A percentile compares a stretch with the other conserved stretches of the same genome.
phyloP scores from a whole-genome alignment of 2,888 invertebrate species.

The Alsophila aescularia region DNA sequence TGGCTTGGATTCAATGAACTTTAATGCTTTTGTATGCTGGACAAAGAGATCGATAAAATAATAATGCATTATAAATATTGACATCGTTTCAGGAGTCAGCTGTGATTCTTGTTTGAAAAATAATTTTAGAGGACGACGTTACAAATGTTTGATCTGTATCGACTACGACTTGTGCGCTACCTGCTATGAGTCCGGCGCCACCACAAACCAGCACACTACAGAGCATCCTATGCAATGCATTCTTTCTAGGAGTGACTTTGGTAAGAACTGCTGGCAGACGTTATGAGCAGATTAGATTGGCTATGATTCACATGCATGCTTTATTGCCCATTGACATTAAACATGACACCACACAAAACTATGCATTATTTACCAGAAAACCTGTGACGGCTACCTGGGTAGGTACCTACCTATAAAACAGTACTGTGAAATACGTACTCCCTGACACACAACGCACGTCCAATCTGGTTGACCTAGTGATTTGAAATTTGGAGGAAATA shows the following conservation, averaged over 20 bases:
- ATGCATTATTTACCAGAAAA: no score
- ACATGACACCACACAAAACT: no score
- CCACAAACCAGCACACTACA: conserved; percentile 95
- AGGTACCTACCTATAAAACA: no score
- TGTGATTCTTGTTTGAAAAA: conserved; percentile 99
- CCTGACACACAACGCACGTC: no score
- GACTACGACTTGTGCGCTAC: conserved; percentile 99
- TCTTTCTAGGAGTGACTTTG: conserved; percentile 97
- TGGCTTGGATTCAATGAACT: conserved; percentile 38
- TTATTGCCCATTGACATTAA: background rate
- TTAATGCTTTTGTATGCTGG: conserved; percentile 31
- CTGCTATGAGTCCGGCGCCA: conserved; percentile 97
- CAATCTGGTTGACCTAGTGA: no score
- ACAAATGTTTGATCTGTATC: conserved; percentile 99
- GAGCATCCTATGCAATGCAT: conserved; percentile 99
- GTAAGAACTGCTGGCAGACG: conserved; percentile 76
- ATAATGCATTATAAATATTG: conserved; percentile 63
- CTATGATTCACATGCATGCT: background rate
- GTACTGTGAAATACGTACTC: no score
- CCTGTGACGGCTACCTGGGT: no score
- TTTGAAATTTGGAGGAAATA: no score
- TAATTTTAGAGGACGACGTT: conserved; percentile 98
- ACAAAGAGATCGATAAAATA: conserved; percentile 42
- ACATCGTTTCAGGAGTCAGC: conserved; percentile 94
- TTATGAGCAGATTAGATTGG: background rate